Conservation (phyloP, 2,113 vertebrate species). For the Ameiurus melas region DNA sequence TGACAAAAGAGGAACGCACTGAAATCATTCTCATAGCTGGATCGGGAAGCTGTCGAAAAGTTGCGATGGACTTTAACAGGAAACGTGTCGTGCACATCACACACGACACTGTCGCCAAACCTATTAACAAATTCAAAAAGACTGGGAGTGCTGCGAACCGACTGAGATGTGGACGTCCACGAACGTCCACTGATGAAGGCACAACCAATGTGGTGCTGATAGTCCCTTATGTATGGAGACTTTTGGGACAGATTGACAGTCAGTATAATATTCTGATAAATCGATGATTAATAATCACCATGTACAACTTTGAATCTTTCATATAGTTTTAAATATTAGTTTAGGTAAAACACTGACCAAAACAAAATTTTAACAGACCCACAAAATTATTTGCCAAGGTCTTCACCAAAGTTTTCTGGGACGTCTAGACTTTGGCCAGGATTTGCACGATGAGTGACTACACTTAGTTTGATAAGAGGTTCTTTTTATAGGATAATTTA, state of each 20-base stretch:
- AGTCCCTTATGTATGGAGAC: too few species aligned
- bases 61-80: too few species aligned
- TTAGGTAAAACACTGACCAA: neutral
- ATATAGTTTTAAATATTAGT: neutral
- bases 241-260: neutral
- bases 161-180: too few species aligned
- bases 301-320: neutral
- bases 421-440: neutral
- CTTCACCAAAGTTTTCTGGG: neutral
- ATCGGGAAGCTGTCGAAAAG: too few species aligned
- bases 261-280: neutral
- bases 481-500: neutral
- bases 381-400: neutral
- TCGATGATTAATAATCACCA: neutral
- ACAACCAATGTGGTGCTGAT: too few species aligned
- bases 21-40: too few species aligned
- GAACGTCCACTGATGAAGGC: too few species aligned
- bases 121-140: too few species aligned
- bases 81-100: too few species aligned
- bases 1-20: too few species aligned
- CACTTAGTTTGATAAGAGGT: neutral
- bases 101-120: too few species aligned
- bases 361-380: neutral
- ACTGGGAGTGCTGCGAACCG: too few species aligned
- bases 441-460: neutral